Conservation (phyloP, 2,113 vertebrate genomes). For the Desmodus rotundus region DNA sequence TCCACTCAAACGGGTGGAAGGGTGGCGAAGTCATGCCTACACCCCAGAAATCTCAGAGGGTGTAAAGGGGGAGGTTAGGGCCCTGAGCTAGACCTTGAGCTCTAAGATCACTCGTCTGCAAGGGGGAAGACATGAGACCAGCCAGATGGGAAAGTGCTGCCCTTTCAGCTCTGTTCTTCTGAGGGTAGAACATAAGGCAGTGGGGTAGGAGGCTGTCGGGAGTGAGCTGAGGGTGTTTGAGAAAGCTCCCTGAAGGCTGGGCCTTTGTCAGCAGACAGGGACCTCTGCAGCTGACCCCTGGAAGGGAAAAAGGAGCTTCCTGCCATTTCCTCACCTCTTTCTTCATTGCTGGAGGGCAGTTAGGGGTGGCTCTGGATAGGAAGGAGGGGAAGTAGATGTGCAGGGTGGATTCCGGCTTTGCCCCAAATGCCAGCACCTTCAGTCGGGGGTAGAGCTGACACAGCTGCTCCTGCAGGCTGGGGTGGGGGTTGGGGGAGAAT, state of each 20-base stretch:
- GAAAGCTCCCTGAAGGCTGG: not conserved
- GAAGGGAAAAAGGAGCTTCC: not conserved
- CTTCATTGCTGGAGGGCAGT: conserved; percentile 90
- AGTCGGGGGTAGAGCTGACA: conserved; percentile 91
- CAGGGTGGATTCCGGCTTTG: conserved; percentile 87
- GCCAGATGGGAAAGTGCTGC: not conserved
- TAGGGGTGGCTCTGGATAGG: conserved; percentile 89
- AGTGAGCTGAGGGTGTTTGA: not conserved
- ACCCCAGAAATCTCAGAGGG: not conserved
- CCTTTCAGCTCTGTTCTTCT: not conserved
- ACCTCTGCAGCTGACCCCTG: not conserved
- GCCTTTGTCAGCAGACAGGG: not conserved
- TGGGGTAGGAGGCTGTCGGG: not conserved
- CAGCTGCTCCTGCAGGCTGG: conserved; percentile 94
- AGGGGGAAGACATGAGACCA: not conserved
- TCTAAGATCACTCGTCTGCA: not conserved
- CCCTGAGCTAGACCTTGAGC: not conserved
- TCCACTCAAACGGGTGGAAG: too few relatives aligned
- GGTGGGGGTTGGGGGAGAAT: not conserved
- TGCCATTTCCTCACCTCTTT: conserved; percentile 85
- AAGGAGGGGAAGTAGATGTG: conserved; percentile 97
- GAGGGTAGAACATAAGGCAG: not conserved
- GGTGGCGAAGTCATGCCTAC: not conserved
- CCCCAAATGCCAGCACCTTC: conserved; percentile 92
- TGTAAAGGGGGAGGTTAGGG: not conserved